These are phyloP conservation scores for Pseudorhiza aurosa DNA, from an alignment of 30 jellyfish, hydroid and myxozoan species.

Conservation along the genomic window DNA sequence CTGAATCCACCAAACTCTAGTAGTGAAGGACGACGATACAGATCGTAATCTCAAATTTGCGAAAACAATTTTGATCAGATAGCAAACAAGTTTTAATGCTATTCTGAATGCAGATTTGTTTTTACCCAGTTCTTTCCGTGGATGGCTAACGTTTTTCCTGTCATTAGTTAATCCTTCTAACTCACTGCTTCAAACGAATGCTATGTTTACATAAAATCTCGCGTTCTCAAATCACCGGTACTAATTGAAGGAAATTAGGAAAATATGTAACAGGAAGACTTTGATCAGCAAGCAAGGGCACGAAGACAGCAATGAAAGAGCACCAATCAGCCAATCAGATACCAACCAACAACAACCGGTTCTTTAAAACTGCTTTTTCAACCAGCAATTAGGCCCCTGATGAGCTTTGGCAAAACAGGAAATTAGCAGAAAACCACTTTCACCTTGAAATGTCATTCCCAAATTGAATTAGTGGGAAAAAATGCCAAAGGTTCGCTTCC, in stretches of 20 bases:
- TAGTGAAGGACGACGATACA: too few species aligned
- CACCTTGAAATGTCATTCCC: background rate
- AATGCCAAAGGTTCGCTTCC: background rate
- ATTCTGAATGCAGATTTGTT: background rate
- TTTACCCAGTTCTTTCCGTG: background rate
- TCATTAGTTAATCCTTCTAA: background rate
- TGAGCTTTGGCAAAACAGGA: background rate
- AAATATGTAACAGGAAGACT: constrained; percentile 4
- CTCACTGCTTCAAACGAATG: background rate
- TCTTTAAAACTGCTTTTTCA: background rate
- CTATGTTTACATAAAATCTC: background rate
- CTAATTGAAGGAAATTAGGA: background rate
- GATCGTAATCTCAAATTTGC: background rate
- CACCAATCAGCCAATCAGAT: background rate
- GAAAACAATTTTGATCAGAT: background rate
- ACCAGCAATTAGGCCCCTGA: background rate
- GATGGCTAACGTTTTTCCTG: background rate
- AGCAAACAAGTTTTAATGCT: background rate
- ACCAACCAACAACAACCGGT: constrained; percentile 6
- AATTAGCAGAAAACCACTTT: constrained; percentile 10
- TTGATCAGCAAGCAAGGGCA: background rate
- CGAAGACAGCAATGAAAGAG: background rate
- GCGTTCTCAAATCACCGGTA: background rate
- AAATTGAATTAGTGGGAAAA: background rate
- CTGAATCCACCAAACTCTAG: too few species aligned